Conservation (phyloP, 1,140 invertebrate genomes). For the Drosophila serrata region DNA sequence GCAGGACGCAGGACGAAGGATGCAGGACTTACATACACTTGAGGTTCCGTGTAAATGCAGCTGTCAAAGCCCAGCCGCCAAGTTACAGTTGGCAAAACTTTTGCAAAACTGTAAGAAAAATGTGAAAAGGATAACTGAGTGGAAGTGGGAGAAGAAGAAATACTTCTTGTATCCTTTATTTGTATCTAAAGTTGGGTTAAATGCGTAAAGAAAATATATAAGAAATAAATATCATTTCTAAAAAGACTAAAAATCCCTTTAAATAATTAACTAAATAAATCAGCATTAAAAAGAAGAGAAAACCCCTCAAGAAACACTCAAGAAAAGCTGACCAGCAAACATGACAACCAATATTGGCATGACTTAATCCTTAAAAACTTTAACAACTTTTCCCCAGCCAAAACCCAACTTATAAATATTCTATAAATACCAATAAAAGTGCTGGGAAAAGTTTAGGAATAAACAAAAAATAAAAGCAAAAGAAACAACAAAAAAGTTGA, state of each 20-base stretch:
- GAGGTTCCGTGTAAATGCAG: constrained; percentile 52
- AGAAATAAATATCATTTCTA: neutral
- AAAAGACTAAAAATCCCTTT: neutral
- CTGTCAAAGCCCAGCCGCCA: constrained; percentile 70
- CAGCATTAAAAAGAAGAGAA: neutral
- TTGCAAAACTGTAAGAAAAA: constrained; percentile 11
- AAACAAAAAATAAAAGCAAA: constrained; percentile 6
- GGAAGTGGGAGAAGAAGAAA: neutral
- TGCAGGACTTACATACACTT: constrained; percentile 1
- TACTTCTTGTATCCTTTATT: neutral
- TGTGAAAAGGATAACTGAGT: neutral
- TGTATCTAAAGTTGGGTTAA: neutral
- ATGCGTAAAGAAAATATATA: neutral
- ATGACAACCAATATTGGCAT: constrained; percentile 25
- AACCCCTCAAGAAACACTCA: constrained; percentile 1
- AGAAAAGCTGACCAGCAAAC: constrained; percentile 16
- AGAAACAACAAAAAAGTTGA: constrained; percentile 43
- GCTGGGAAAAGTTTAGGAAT: constrained; percentile 58
- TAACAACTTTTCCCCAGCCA: constrained; percentile 2
- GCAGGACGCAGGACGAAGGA: constrained; percentile 14
- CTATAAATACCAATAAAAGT: constrained; percentile 69
- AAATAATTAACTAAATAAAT: neutral
- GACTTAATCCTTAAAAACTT: constrained; percentile 12
- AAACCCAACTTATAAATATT: constrained; percentile 67
- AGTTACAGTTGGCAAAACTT: constrained; percentile 42